These are phyloP conservation scores for Meloe dianella DNA, from an alignment of 2,888 invertebrate genomes.

Conservation along the genomic window DNA sequence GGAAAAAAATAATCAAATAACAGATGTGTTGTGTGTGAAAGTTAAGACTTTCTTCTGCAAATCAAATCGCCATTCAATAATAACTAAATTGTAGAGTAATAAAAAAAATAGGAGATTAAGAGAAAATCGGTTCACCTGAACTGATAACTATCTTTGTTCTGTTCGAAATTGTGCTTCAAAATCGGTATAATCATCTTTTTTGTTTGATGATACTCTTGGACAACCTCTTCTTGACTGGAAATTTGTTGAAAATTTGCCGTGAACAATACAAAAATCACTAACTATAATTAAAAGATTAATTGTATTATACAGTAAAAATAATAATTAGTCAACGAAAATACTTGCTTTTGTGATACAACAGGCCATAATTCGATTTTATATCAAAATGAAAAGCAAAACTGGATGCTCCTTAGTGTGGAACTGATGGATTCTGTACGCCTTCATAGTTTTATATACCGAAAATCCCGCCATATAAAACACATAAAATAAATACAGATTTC, in stretches of 20 bases:
- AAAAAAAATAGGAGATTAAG: constrained; percentile 9
- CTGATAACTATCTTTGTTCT: constrained; percentile 67
- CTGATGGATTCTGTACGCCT: background rate
- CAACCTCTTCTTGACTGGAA: constrained; percentile 32
- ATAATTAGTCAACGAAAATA: background rate
- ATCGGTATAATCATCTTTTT: constrained; percentile 64
- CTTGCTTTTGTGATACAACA: background rate
- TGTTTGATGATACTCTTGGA: background rate
- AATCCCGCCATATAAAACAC: background rate
- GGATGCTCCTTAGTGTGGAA: background rate
- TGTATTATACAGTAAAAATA: background rate
- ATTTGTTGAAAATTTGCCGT: constrained; percentile 39
- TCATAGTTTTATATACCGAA: background rate
- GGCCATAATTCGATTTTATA: background rate
- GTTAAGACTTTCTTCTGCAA: constrained; percentile 16
- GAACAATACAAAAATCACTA: background rate
- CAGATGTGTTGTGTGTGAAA: constrained; percentile 28
- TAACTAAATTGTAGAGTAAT: constrained; percentile 12
- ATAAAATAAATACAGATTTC: background rate
- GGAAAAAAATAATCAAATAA: constrained; percentile 5
- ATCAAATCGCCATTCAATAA: constrained; percentile 21
- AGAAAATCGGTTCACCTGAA: constrained; percentile 62
- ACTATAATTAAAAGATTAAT: background rate
- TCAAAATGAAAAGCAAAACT: background rate
- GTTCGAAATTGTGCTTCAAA: constrained; percentile 63